Percentiles rank a stretch among this genome's conserved stretches.
Evolutionary conservation across 2,888 invertebrate genomes (phyloP).

Genomic region (Branchellion lobata): DNA sequence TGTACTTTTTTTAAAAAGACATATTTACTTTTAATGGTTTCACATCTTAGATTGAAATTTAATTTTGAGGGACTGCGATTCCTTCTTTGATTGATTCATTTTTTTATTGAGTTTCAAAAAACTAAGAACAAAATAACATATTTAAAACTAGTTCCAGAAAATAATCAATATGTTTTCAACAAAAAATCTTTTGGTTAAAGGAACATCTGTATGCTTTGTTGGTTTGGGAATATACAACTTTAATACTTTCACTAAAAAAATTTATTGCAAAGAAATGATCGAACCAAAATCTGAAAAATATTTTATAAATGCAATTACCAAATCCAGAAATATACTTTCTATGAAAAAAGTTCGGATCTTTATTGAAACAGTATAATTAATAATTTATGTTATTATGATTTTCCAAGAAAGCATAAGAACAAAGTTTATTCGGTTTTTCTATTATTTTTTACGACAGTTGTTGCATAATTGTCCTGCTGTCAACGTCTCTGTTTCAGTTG

Average conservation of each 20-base stretch:
- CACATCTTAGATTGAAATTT: too few species aligned
- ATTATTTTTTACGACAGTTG: neutral
- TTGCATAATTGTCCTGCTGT: conserved; percentile 63
- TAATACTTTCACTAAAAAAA: neutral
- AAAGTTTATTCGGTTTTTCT: neutral
- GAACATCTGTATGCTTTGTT: too few species aligned
- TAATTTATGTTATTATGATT: neutral
- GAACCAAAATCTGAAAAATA: neutral
- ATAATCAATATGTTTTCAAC: too few species aligned
- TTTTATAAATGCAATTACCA: neutral
- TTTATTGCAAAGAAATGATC: neutral
- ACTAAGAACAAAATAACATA: too few species aligned
- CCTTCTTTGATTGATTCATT: too few species aligned
- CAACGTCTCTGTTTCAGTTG: conserved; percentile 63
- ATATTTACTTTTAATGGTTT: too few species aligned
- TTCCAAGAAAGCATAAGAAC: too few species aligned
- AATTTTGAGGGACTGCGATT: too few species aligned
- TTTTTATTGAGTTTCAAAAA: too few species aligned
- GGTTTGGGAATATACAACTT: neutral
- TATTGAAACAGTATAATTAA: neutral
- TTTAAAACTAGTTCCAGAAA: too few species aligned
- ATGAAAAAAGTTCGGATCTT: neutral
- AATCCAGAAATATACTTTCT: neutral
- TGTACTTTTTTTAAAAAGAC: too few species aligned
- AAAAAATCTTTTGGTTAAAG: neutral